phyloP scores from a whole-genome alignment of 2,888 invertebrate species.

The Mimumesa dahlbomi region DNA sequence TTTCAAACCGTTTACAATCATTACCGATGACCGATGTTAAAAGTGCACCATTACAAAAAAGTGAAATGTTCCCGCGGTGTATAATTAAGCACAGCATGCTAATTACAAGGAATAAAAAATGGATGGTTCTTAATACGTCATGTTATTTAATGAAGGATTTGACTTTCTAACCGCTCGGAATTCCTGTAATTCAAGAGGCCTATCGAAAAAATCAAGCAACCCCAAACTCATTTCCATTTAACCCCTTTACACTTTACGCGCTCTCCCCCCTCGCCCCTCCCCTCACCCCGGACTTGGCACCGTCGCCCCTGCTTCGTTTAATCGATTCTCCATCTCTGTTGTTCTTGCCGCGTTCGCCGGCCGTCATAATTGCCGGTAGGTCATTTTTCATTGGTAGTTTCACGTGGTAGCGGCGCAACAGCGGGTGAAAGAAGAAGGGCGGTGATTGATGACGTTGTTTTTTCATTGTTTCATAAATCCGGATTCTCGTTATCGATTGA shows the following conservation, averaged over 20 bases:
- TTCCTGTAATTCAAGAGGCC: background rate
- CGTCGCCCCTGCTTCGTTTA: conserved; percentile 23
- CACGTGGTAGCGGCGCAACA: conserved; percentile 37
- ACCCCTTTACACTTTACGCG: background rate
- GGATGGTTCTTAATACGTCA: no score
- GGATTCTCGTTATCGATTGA: conserved; percentile 68
- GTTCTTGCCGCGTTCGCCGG: conserved; percentile 38
- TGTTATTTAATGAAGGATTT: no score
- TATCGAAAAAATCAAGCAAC: background rate
- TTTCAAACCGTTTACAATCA: no score
- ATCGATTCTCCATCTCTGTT: conserved; percentile 46
- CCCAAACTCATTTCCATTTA: conserved; percentile 1
- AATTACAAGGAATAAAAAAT: no score
- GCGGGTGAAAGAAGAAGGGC: conserved; percentile 45
- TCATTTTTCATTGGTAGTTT: conserved; percentile 73
- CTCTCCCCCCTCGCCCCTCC: background rate
- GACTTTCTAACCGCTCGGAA: background rate
- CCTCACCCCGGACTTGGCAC: background rate
- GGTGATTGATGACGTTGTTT: conserved; percentile 67
- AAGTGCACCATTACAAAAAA: no score
- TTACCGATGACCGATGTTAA: no score
- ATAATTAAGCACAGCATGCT: no score
- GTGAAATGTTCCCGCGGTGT: no score
- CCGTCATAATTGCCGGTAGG: conserved; percentile 71
- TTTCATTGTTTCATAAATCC: conserved; percentile 64